A percentile compares a stretch with the other conserved stretches of the same genome.
phyloP scores from a whole-genome alignment of 23 tunicate genomes.

The Diplosoma virens region DNA sequence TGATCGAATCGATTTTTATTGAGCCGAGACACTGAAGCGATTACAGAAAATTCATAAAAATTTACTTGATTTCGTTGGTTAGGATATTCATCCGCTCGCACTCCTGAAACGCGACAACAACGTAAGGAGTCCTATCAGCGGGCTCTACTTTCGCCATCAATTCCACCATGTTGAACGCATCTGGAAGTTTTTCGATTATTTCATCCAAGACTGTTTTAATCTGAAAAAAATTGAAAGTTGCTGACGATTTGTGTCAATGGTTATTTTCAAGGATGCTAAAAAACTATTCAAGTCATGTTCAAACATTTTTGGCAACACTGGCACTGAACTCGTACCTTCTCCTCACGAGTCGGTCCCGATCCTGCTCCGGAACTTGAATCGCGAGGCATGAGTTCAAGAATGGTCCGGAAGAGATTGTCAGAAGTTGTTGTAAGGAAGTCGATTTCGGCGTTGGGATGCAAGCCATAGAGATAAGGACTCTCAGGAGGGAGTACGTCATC shows the following conservation, averaged over 20 bases:
- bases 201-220: conserved; percentile 81
- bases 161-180: conserved; percentile 83
- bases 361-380: conserved; percentile 84
- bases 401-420: conserved; percentile 88
- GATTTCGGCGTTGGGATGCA: conserved; percentile 98
- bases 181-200: conserved; percentile 88
- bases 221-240: conserved; percentile 18
- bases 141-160: conserved; percentile 87
- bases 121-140: conserved; percentile 90
- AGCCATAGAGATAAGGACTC: conserved; percentile 91
- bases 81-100: conserved; percentile 87
- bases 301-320: not conserved
- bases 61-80: conserved; percentile 70
- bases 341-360: conserved; percentile 89
- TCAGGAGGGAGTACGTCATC: conserved; percentile 95
- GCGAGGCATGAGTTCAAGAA: conserved; percentile 89
- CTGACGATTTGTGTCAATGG: not conserved
- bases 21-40: no score
- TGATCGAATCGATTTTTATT: no score
- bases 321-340: conserved; percentile 54
- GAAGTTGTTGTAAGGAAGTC: conserved; percentile 95
- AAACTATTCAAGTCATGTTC: not conserved
- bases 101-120: conserved; percentile 96
- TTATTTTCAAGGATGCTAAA: not conserved
- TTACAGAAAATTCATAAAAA: no score